Evolutionary conservation across 2,888 invertebrate genomes (phyloP).

Genomic region (Andrena trimmerana): DNA sequence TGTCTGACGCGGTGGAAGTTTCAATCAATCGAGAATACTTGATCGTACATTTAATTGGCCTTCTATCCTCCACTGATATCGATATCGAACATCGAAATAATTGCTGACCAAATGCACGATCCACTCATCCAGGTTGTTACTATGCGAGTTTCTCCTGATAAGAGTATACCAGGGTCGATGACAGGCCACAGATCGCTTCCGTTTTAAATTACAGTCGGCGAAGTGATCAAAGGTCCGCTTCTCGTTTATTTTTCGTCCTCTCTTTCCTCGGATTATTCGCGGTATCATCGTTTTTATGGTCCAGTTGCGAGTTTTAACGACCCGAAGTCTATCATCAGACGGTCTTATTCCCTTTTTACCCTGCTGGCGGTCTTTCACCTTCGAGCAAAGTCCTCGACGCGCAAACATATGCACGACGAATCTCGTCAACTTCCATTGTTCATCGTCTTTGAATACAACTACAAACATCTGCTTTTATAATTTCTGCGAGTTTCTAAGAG

Average conservation of each 20-base stretch:
- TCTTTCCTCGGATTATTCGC: slow-evolving; percentile 31
- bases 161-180: slow-evolving; percentile 24
- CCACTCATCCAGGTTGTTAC: background rate
- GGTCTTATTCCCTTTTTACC: background rate
- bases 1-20: background rate
- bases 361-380: background rate
- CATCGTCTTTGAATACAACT: background rate
- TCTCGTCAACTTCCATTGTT: background rate
- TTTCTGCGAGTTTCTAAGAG: background rate
- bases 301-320: slow-evolving; percentile 63
- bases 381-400: background rate
- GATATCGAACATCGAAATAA: no score
- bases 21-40: background rate
- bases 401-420: background rate
- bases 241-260: slow-evolving; percentile 38
- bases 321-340: background rate
- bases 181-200: slow-evolving; percentile 37
- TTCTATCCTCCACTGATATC: no score
- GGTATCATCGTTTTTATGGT: slow-evolving; percentile 61
- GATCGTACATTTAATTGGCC: no score
- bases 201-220: slow-evolving; percentile 61
- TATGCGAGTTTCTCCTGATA: slow-evolving; percentile 14
- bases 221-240: slow-evolving; percentile 67
- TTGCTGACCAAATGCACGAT: background rate
- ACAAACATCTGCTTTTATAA: background rate